Evolutionary conservation across 2,888 invertebrate genomes (phyloP).

Genomic region (Hartigia nigra): DNA sequence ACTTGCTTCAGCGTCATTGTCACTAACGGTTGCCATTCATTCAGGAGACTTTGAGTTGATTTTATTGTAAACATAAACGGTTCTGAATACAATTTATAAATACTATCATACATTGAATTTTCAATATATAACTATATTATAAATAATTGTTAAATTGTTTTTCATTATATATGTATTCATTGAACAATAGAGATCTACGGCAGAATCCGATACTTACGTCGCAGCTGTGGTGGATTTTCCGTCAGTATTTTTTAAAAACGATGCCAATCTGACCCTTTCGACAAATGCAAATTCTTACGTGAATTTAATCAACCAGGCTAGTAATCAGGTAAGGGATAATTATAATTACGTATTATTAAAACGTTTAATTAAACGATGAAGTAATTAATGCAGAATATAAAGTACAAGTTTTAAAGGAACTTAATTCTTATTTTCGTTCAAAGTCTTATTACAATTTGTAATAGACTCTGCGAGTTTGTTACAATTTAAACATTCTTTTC

Average conservation of each 20-base stretch:
- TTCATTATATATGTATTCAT: background rate
- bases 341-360: background rate
- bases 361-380: background rate
- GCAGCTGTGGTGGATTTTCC: slow-evolving; percentile 53
- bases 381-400: background rate
- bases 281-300: background rate
- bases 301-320: background rate
- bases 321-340: background rate
- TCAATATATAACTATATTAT: background rate
- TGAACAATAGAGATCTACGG: slow-evolving; percentile 31
- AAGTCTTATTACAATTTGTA: no score
- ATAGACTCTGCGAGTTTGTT: no score
- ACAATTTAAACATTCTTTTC: background rate
- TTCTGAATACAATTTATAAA: background rate
- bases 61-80: background rate
- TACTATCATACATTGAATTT: background rate
- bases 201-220: slow-evolving; percentile 36
- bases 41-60: background rate
- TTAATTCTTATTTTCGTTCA: background rate
- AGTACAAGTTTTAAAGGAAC: background rate
- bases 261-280: background rate
- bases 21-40: background rate
- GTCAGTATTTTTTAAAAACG: slow-evolving; percentile 16
- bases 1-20: background rate
- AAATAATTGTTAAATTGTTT: background rate